A percentile compares a stretch with the other conserved stretches of the same genome.
Evolutionary conservation across 2,113 vertebrate genomes (phyloP).

Genomic region (Seriola dumerili): DNA sequence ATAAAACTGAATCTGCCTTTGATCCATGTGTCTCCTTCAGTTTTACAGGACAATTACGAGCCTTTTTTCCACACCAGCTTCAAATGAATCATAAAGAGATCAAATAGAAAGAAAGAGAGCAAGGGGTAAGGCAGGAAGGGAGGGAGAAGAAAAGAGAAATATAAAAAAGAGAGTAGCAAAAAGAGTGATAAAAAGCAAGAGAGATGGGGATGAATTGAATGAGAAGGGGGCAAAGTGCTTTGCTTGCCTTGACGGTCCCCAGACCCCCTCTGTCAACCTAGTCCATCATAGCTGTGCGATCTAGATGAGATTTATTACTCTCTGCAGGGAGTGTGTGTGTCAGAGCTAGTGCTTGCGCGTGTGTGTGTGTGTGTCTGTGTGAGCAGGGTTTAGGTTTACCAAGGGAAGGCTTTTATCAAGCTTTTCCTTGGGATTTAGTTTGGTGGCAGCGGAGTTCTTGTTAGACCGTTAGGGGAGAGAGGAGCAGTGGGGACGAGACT

Average conservation of each 20-base stretch:
- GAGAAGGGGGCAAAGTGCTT: constrained; percentile 25
- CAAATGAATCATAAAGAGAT: constrained; percentile 59
- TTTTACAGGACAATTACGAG: constrained; percentile 62
- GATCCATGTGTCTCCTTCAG: constrained; percentile 39
- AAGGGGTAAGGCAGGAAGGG: neutral
- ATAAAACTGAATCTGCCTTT: constrained; percentile 47
- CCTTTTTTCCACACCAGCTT: constrained; percentile 34
- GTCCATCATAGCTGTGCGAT: constrained; percentile 57
- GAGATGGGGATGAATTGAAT: constrained; percentile 35
- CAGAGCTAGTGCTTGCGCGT: neutral
- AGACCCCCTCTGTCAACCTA: constrained; percentile 58
- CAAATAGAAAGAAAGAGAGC: constrained; percentile 38
- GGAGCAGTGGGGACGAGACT: neutral
- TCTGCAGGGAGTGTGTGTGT: constrained; percentile 37
- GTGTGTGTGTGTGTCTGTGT: constrained; percentile 1
- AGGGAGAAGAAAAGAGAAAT: neutral
- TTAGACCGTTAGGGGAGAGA: constrained; percentile 32
- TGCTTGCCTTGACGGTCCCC: constrained; percentile 48
- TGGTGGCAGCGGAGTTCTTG: constrained; percentile 50
- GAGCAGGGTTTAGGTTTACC: constrained; percentile 49
- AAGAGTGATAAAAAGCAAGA: constrained; percentile 28
- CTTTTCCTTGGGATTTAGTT: constrained; percentile 52
- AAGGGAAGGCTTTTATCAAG: constrained; percentile 55
- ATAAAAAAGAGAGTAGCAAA: constrained; percentile 17
- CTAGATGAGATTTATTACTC: constrained; percentile 65